Base-by-base conservation (phyloP, 2,888 invertebrate species). In the Drosophila yooni region DNA sequence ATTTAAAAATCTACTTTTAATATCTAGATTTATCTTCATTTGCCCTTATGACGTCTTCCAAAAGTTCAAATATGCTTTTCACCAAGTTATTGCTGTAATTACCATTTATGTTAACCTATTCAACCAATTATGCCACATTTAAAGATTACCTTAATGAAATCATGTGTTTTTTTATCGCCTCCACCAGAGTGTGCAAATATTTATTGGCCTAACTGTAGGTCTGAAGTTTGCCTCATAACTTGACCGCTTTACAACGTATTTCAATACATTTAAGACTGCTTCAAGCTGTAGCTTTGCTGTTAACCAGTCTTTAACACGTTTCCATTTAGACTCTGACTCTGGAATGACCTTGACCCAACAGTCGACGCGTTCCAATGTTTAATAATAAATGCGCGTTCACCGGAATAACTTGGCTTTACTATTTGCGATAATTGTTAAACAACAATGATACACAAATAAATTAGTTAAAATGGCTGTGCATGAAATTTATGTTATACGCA, bases 231-330 rank as follows among this genome's bases (percentile, higher is more conserved):
- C 21, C 13, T 13, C 13, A 21, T 21, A 46, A 46, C 21, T 46
- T 13, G 21, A 7, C 21, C 13, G 7, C 13, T 21, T 21, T 43
- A 21, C 7, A 6, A 13, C 13, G 7, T 21, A 52, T 21, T 52
- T 29, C 31, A 33, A 33, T 53, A 21, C 53, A 34, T 33, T 53
- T 25, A 15, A 25, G 25, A 6, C 18, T 10, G 25, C 3, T 25
- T 25, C 6, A 52, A 40, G 18, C n/a, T 57, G 25, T 48, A 27
- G 51, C n/a, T 59, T 11, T 72, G 67, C 46, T 46, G 64, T 78
- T 76, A 74, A 74, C 79, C 74, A 74, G 76, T 63, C 61, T 74
- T 76, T 74, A 79, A 79, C 79, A 79, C 84, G 79, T 82, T 67
- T 57, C 43, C 51, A 40, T 43, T 59, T 10, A 59, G 59, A 54